Evolutionary conservation across 2,113 vertebrate species (phyloP).

Genomic region (Ctenodactylus gundi): DNA sequence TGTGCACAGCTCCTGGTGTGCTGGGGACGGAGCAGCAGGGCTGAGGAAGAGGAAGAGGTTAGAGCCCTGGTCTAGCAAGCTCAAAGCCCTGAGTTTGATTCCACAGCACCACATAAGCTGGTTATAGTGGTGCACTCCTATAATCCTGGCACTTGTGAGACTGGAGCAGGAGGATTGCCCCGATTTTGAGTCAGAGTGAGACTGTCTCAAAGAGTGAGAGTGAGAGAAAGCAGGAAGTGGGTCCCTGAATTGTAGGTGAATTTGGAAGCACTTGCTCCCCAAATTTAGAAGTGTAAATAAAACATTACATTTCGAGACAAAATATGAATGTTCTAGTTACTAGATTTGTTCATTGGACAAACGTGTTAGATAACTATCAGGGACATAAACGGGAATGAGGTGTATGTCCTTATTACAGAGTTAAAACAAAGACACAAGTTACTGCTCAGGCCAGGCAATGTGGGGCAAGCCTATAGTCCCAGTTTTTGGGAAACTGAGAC

Average conservation of each 20-base stretch:
- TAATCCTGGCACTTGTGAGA: too few relatives aligned
- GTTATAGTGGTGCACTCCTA: too few relatives aligned
- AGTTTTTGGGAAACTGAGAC: not conserved
- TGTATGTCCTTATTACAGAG: not conserved
- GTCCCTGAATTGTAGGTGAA: not conserved
- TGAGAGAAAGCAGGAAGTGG: not conserved
- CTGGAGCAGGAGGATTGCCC: too few relatives aligned
- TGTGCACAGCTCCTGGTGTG: not conserved
- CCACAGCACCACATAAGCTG: too few relatives aligned
- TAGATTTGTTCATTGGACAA: not conserved
- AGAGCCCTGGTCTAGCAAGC: too few relatives aligned
- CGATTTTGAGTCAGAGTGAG: too few relatives aligned
- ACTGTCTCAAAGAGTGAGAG: too few relatives aligned
- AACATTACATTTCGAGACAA: not conserved
- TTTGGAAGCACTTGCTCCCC: not conserved
- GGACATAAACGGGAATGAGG: not conserved
- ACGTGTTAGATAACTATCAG: not conserved
- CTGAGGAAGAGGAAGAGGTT: too few relatives aligned
- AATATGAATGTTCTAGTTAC: not conserved
- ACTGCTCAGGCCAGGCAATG: not conserved
- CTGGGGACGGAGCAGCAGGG: too few relatives aligned
- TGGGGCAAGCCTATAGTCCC: not conserved
- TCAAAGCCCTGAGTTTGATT: too few relatives aligned
- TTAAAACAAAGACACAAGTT: not conserved
- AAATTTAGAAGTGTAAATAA: not conserved